Evolutionary conservation across 2,113 vertebrate genomes (phyloP).

Genomic region (Sarotherodon lohbergeri): DNA sequence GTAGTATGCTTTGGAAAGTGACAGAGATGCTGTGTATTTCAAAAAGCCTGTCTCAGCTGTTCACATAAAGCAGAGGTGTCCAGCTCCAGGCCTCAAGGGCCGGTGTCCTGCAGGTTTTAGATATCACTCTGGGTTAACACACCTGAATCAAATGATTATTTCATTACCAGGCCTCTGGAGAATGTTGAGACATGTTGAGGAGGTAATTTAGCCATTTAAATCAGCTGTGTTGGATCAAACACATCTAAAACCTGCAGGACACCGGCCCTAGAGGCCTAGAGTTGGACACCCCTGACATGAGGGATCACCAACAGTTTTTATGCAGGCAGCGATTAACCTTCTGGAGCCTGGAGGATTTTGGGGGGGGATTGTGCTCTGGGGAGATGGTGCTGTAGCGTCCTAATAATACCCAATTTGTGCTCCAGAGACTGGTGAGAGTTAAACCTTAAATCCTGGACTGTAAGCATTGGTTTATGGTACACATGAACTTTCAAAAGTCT

Average conservation of each 20-base stretch:
- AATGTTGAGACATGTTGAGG: not conserved
- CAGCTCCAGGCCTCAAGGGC: not conserved
- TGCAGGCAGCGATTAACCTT: not conserved
- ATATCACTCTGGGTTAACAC: rapidly evolving
- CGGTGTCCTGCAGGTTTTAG: not conserved
- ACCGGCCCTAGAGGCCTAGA: rapidly evolving
- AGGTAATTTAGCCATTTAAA: not conserved
- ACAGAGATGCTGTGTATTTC: not conserved
- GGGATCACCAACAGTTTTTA: not conserved
- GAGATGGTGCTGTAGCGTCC: not conserved
- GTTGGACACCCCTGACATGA: not conserved
- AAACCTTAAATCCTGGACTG: not conserved
- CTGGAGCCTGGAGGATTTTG: not conserved
- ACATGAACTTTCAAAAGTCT: rapidly evolving
- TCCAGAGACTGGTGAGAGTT: not conserved
- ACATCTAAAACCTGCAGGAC: not conserved
- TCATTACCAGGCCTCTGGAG: not conserved
- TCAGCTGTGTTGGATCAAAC: not conserved
- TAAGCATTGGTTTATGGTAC: not conserved
- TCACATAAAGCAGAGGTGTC: not conserved
- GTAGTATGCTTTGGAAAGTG: not conserved
- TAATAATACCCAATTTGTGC: not conserved
- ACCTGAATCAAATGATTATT: not conserved
- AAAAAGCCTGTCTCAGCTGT: not conserved
- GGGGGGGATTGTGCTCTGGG: not conserved